phyloP scores from a whole-genome alignment of 2,888 invertebrate species.

The Frankliniella fusca region DNA sequence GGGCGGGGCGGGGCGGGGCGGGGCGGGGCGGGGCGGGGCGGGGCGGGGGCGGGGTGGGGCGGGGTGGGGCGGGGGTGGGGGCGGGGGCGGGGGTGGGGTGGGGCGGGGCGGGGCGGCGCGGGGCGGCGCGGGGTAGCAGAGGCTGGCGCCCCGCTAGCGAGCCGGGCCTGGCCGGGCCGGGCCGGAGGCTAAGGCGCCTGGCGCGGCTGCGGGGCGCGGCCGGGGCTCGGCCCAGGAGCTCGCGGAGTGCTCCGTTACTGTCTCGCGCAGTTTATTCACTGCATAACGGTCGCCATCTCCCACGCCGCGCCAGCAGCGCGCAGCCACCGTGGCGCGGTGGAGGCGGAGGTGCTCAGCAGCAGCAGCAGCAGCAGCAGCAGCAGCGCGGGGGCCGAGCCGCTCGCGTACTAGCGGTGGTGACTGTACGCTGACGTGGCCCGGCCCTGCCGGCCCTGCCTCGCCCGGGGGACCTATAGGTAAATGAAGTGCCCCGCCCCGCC shows the following conservation, averaged over 20 bases:
- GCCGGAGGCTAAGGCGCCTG: neutral
- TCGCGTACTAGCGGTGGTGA: neutral
- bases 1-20: too few species aligned
- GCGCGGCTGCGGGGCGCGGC: neutral
- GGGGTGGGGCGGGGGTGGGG: too few species aligned
- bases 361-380: too few species aligned
- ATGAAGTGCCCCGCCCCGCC: neutral
- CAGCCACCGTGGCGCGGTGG: neutral
- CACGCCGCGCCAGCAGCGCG: neutral
- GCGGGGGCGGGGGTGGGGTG: too few species aligned
- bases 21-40: too few species aligned
- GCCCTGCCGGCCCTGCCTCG: too few species aligned
- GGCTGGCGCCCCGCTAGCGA: too few species aligned
- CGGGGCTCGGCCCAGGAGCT: neutral
- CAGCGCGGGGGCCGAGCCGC: neutral
- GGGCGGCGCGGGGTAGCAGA: too few species aligned
- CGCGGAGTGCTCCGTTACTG: neutral
- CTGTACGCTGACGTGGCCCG: neutral
- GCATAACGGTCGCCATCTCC: slow-evolving; percentile 10
- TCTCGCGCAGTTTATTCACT: neutral
- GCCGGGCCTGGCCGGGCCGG: neutral
- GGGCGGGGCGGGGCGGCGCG: too few species aligned
- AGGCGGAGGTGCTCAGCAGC: neutral
- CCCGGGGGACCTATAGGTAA: neutral
- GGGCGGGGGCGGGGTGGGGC: too few species aligned